Base-by-base conservation (phyloP, 2,113 vertebrate genomes). In the Seriola aureovittata region DNA sequence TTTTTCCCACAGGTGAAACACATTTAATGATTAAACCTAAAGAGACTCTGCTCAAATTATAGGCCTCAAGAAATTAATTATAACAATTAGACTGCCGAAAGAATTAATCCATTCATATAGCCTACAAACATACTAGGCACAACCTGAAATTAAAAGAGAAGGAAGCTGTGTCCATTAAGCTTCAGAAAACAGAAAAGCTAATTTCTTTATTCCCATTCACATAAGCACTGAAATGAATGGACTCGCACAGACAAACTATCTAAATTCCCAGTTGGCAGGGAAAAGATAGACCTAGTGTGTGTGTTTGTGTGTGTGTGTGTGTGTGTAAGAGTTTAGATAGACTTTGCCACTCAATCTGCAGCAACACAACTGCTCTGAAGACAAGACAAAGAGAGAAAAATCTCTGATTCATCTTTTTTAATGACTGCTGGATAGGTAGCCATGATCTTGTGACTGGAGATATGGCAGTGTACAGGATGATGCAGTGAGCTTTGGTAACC, bases 1-100 rank as follows among this genome's bases (percentile, higher is more conserved):
- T n/a, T 48, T 14, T 52, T 3, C 1, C 25, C 75, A 12, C 23
- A 73, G 57, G 40, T 34, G 23, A 23, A 21, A 48, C 21, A 50
- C 5, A 32, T 52, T 19, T 40, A 4, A 10, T 21, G 5, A 54
- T 62, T 12, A 67, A n/a, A 44, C 67, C 29, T 16, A 67, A 72
- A 60, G 36, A 60, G 83, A 19, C 21, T 12, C 21, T 42, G 50
- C 23, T 66, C 14, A 57, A 29, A 64, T 65, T 13, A 58, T 50
- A 42, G 3, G 38, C 16, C 57, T 58, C 16, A 57, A 79, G 65
- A 48, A 80, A n/a, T 44, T 3, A 65, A 76, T 68, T 9, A 25
- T 40, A 7, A 64, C 40, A 64, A 21, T 44, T 38, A 32, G 34
- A 50, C 23, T 36, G n/a, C 36, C 14, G 23, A 13, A 29, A 52